Evolutionary conservation across 2,888 invertebrate genomes (phyloP).

Genomic region (Chrysomela aeneicollis): DNA sequence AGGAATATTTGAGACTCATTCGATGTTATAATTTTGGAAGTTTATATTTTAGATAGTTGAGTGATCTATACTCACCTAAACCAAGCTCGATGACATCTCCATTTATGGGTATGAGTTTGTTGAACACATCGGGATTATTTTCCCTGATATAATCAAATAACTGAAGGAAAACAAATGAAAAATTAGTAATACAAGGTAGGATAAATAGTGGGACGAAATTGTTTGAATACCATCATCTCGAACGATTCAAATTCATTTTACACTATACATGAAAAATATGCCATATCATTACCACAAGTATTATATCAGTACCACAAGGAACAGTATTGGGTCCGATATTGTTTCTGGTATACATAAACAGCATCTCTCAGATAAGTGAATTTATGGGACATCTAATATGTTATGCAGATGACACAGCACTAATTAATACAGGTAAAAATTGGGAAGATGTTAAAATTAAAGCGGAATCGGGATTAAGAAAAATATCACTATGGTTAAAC

Average conservation of each 20-base stretch:
- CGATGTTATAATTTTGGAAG: too few species aligned
- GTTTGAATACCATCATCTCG: too few species aligned
- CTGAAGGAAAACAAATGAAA: conserved; percentile 59
- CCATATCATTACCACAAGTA: too few species aligned
- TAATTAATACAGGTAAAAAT: conserved; percentile 8
- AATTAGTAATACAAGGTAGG: too few species aligned
- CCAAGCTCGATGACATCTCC: conserved; percentile 80
- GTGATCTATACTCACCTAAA: conserved; percentile 63
- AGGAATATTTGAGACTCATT: too few species aligned
- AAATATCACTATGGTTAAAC: background rate
- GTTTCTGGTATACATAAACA: conserved; percentile 22
- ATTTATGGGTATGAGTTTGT: conserved; percentile 73
- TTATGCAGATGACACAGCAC: conserved; percentile 24
- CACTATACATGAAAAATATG: too few species aligned
- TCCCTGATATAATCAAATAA: conserved; percentile 75
- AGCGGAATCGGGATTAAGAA: background rate
- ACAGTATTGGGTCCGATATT: conserved; percentile 22
- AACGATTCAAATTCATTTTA: too few species aligned
- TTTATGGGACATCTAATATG: conserved; percentile 18
- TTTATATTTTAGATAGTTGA: too few species aligned
- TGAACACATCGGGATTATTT: conserved; percentile 64
- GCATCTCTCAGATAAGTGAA: conserved; percentile 14
- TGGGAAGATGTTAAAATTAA: conserved; percentile 9
- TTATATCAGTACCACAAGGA: conserved; percentile 20
- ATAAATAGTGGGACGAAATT: too few species aligned